These are phyloP conservation scores for Saiga tatarica DNA, from an alignment of 2,113 vertebrate species.

Conservation along the genomic window DNA sequence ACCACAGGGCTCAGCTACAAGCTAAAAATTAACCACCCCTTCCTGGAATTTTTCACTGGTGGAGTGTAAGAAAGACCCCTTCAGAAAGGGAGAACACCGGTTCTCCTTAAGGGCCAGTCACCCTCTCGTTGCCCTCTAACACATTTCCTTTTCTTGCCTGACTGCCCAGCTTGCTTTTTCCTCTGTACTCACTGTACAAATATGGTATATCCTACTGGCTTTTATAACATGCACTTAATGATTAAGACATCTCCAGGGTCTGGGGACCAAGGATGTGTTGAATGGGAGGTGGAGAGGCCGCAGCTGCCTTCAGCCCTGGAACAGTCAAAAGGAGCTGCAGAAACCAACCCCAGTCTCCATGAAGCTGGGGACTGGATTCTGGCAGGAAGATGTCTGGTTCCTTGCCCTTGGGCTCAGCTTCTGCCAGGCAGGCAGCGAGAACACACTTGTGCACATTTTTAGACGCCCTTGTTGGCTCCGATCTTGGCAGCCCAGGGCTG, in stretches of 20 bases:
- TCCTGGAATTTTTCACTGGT: background rate
- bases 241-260: background rate
- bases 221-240: background rate
- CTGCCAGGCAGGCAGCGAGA: background rate
- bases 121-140: background rate
- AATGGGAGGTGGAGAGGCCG: background rate
- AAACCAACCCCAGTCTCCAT: background rate
- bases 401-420: background rate
- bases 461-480: background rate
- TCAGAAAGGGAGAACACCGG: accelerated
- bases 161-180: background rate
- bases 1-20: background rate
- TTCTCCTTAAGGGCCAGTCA: background rate
- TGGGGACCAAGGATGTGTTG: background rate
- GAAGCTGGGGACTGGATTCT: background rate
- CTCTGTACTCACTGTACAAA: background rate
- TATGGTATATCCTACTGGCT: background rate
- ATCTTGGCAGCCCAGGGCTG: background rate
- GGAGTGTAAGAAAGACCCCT: background rate
- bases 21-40: background rate
- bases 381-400: background rate
- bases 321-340: background rate
- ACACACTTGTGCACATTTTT: background rate
- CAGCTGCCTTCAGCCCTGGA: background rate
- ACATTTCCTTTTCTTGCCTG: background rate